Percentiles rank a stretch among this genome's conserved stretches.
Evolutionary conservation across 2,888 invertebrate species (phyloP).

Genomic region (Coremacera marginata): DNA sequence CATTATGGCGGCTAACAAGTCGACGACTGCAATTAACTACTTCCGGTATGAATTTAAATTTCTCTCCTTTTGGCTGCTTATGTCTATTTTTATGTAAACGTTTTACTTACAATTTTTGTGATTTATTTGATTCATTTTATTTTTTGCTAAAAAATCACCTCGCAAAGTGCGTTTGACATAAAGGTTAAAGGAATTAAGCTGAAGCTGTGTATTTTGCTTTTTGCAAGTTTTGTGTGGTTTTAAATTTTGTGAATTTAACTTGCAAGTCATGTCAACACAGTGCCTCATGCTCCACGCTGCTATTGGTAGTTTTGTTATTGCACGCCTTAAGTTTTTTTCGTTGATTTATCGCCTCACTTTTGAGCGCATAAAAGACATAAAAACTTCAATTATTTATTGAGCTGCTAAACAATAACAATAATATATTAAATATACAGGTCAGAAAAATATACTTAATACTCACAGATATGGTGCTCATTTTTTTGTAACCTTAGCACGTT

Average conservation of each 20-base stretch:
- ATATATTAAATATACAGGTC: background rate
- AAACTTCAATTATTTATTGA: constrained; percentile 16
- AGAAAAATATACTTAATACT: background rate
- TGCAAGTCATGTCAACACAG: constrained; percentile 50
- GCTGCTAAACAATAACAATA: background rate
- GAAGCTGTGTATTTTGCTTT: too few relatives aligned
- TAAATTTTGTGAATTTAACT: constrained; percentile 41
- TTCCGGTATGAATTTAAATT: constrained; percentile 16
- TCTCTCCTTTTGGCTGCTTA: background rate
- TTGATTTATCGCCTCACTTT: constrained; percentile 51
- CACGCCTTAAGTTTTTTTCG: constrained; percentile 9
- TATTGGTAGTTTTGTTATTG: background rate
- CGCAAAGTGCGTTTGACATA: background rate
- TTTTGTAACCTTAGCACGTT: too few relatives aligned
- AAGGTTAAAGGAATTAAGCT: background rate
- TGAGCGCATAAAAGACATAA: background rate
- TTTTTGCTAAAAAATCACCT: background rate
- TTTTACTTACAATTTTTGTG: background rate
- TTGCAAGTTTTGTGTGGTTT: background rate
- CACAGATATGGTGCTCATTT: background rate
- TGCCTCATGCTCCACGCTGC: background rate
- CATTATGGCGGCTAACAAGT: constrained; percentile 19
- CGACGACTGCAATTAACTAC: background rate
- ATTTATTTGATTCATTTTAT: background rate
- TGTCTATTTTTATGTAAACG: background rate